A percentile compares a stretch with the other conserved stretches of the same genome.
These are phyloP conservation scores for Danio jaintianensis DNA, from an alignment of 2,797 vertebrate genomes.

Conservation along the genomic window DNA sequence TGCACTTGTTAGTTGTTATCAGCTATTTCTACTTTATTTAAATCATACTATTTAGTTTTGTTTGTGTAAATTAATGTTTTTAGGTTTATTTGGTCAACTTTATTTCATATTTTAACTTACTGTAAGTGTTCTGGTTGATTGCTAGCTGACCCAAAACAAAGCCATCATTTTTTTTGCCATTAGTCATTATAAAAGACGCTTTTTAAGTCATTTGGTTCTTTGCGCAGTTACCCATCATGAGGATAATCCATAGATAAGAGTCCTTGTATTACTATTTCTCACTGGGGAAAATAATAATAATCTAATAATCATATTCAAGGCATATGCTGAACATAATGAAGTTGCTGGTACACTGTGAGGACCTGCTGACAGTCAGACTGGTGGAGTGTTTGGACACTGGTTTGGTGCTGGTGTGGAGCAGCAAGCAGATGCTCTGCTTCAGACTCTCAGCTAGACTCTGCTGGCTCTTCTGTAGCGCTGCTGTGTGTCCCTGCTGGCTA, in stretches of 20 bases:
- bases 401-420: constrained; percentile 34
- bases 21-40: too few species aligned
- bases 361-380: neutral
- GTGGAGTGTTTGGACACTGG: constrained; percentile 9
- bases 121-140: neutral
- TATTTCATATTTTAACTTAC: too few species aligned
- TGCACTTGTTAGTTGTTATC: too few species aligned
- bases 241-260: neutral
- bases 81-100: too few species aligned
- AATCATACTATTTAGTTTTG: too few species aligned
- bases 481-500: constrained; percentile 27
- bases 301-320: neutral
- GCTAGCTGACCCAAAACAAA: neutral
- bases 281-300: neutral
- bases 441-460: constrained; percentile 31
- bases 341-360: neutral
- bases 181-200: too few species aligned
- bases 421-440: constrained; percentile 32
- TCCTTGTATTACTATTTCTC: constrained; percentile 2
- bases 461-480: neutral
- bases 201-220: neutral
- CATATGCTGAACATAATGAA: neutral
- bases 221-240: neutral
- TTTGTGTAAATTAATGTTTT: too few species aligned
- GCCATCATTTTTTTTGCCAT: too few species aligned